Evolutionary conservation across 2,888 invertebrate species (phyloP).

Genomic region (Papilio protenor): DNA sequence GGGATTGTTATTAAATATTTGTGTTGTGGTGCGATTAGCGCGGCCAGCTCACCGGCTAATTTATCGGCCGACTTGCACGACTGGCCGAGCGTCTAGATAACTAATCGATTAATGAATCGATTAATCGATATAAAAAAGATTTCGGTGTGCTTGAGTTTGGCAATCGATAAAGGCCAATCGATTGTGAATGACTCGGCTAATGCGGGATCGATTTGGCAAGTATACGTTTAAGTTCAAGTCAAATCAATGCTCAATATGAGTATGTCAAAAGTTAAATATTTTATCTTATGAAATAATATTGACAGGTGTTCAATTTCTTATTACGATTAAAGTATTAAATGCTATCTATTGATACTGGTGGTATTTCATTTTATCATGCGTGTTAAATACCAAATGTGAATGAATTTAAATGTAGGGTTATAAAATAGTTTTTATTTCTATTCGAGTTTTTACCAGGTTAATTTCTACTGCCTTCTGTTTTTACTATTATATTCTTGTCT

Average conservation of each 20-base stretch:
- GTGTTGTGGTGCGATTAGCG: constrained; percentile 82
- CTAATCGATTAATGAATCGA: constrained; percentile 56
- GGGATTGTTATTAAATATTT: constrained; percentile 84
- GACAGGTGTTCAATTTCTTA: constrained; percentile 3
- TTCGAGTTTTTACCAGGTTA: too few relatives aligned
- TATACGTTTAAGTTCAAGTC: constrained; percentile 12
- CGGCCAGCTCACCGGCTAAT: constrained; percentile 77
- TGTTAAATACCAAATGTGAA: not conserved
- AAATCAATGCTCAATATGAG: not conserved
- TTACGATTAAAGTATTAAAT: not conserved
- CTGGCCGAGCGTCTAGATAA: constrained; percentile 46
- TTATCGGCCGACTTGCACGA: constrained; percentile 64
- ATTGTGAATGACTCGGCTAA: constrained; percentile 34
- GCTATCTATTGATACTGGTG: not conserved
- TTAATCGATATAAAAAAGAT: constrained; percentile 49
- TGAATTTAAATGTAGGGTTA: not conserved
- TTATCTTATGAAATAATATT: constrained; percentile 18
- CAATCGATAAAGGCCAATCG: constrained; percentile 39
- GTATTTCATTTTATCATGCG: too few relatives aligned
- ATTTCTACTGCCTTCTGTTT: too few relatives aligned
- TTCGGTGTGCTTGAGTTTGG: constrained; percentile 45
- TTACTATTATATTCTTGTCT: too few relatives aligned
- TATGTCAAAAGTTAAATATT: constrained; percentile 13
- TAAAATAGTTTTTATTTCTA: too few relatives aligned
- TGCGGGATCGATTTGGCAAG: constrained; percentile 16